Evolutionary conservation across 92 coral and sea anemone species (phyloP), one percentile per base, ranked within the genome.

Genomic region (Paramuricea clavata): DNA sequence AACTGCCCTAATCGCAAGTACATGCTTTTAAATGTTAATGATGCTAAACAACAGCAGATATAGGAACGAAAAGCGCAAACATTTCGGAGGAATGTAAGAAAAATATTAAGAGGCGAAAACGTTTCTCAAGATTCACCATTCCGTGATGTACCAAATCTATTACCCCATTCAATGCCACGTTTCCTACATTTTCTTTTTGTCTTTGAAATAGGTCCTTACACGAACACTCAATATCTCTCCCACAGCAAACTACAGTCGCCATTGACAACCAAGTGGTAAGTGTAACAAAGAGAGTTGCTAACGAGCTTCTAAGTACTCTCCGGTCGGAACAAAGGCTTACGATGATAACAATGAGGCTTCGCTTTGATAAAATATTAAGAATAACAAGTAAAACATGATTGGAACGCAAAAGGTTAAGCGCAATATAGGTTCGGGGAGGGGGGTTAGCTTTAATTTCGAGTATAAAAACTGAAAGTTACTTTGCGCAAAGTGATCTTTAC

Each of bases 191-290:
- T 30, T 69, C 75, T 69, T 69, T 22, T 72, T 72, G 33, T 72
- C 84, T 59, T 79, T 79, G 56, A 32, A 79, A 6, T 54, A 54
- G 84, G 84, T 61, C 33, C 84, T 79, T 79, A 32, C 49, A 32
- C 23, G 28, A 76, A 90, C 21, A 86, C 90, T 31, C 90, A 93
- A 35, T 95, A 93, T 28, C 93, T 97, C 2, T 97, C 99, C 16
- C 99, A 97, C 92, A 97, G 99, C 89, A 97, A 97, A 88, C 93
- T 97, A 0, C 99, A 97, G 61, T 97, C 99, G 23, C 99, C 99
- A 7, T 81, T 97, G 86, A 97, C 99, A 68, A 97, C 93, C 61
- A 97, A 97, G 83, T 97, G 99, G 99, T 97, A 90, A 85, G 98
- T 82, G 19, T 28, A 21, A 73, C 74, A 81, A 68, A 76, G 71